These are phyloP conservation scores for Coryphaenoides rupestris DNA, from an alignment of 2,113 vertebrate species.

Conservation along the genomic window DNA sequence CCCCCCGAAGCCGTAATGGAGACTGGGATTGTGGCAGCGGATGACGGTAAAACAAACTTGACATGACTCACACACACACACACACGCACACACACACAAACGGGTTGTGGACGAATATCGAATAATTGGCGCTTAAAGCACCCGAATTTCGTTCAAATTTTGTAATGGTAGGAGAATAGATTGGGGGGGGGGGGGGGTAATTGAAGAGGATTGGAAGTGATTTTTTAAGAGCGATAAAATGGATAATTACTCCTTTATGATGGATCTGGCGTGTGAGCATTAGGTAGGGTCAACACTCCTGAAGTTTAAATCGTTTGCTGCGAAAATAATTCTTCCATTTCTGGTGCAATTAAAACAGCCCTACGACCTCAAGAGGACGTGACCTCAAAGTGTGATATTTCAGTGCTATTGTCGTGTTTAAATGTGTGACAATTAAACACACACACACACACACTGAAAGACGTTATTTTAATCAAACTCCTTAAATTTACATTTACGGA, in stretches of 20 bases:
- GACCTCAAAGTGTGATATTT: background rate
- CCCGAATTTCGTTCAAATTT: too few relatives aligned
- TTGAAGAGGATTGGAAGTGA: constrained; percentile 27
- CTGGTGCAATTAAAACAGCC: constrained; percentile 45
- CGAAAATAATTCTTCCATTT: constrained; percentile 60
- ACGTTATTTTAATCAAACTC: background rate
- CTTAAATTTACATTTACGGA: background rate
- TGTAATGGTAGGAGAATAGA: background rate
- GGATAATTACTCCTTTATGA: constrained; percentile 59
- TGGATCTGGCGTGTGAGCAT: constrained; percentile 46
- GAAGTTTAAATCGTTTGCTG: constrained; percentile 51
- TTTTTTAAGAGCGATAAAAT: constrained; percentile 59
- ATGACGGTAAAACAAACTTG: too few relatives aligned
- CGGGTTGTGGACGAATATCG: too few relatives aligned
- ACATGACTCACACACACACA: too few relatives aligned
- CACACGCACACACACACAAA: too few relatives aligned
- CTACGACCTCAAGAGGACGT: constrained; percentile 35
- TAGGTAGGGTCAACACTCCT: constrained; percentile 52
- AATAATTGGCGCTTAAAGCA: too few relatives aligned
- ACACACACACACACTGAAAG: background rate
- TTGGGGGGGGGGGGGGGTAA: constrained; percentile 3
- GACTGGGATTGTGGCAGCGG: too few relatives aligned
- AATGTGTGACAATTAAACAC: constrained; percentile 8
- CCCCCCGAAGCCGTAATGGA: too few relatives aligned
- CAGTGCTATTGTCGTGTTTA: background rate